These are phyloP conservation scores for Cyprinodon variegatus DNA, from an alignment of 2,113 vertebrate species.

Conservation along the genomic window DNA sequence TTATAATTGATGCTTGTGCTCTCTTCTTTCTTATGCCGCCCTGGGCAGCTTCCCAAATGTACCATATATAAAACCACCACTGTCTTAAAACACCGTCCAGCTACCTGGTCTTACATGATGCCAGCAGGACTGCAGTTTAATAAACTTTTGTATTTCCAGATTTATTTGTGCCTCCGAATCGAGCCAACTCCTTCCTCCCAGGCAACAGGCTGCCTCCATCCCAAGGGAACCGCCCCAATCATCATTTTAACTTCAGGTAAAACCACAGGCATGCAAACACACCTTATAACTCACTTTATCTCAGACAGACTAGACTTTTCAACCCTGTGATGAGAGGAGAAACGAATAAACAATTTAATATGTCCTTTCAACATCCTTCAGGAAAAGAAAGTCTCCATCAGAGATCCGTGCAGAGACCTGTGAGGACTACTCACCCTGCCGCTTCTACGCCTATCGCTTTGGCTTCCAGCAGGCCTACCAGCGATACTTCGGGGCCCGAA, in stretches of 20 bases:
- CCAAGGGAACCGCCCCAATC: conserved; percentile 38
- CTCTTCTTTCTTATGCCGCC: neutral
- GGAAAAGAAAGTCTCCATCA: conserved; percentile 77
- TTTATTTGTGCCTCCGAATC: conserved; percentile 64
- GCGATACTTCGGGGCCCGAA: conserved; percentile 78
- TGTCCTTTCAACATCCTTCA: conserved; percentile 32
- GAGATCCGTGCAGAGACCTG: conserved; percentile 88
- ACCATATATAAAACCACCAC: neutral
- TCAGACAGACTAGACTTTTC: neutral
- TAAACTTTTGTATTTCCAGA: conserved; percentile 65
- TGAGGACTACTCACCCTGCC: conserved; percentile 87
- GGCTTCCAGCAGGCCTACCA: conserved; percentile 85
- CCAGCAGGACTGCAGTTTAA: conserved; percentile 1
- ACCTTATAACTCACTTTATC: neutral
- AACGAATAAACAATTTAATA: neutral
- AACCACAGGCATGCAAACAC: conserved; percentile 14
- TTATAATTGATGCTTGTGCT: neutral
- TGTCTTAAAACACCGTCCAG: neutral
- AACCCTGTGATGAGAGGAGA: conserved; percentile 8
- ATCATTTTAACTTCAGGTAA: conserved; percentile 55
- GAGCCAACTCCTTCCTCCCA: conserved; percentile 75
- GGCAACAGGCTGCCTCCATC: conserved; percentile 22
- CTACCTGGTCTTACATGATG: neutral
- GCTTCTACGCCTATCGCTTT: conserved; percentile 74
- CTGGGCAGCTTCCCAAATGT: neutral